A percentile compares a stretch with the other conserved stretches of the same genome.
These are phyloP conservation scores for Botia kubotai DNA, from an alignment of 2,797 vertebrate genomes.

Conservation along the genomic window DNA sequence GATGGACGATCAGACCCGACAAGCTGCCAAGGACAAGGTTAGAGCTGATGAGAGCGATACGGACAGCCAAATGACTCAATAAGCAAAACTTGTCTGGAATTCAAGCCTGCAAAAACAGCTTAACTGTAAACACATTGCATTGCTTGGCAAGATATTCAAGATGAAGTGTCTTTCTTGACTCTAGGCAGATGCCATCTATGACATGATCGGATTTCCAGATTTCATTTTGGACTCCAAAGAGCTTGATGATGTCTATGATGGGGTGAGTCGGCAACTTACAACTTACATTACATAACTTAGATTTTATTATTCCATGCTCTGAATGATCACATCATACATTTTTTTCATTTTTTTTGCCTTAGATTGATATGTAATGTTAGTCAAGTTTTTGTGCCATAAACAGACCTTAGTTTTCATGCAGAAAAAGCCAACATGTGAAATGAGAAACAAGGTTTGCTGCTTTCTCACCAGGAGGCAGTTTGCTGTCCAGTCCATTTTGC, in stretches of 20 bases:
- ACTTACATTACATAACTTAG: neutral
- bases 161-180: conserved; percentile 32
- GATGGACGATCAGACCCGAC: conserved; percentile 92
- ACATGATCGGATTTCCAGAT: conserved; percentile 98
- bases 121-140: conserved; percentile 15
- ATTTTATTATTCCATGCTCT: neutral
- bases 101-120: conserved; percentile 11
- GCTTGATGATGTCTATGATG: conserved; percentile 94
- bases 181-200: conserved; percentile 94
- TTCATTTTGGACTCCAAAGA: conserved; percentile 96
- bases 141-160: neutral
- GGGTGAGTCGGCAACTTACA: conserved; percentile 78
- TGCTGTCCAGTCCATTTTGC: too few species aligned
- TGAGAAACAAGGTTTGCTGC: too few species aligned
- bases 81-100: neutral
- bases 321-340: neutral
- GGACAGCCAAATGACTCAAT: neutral
- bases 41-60: conserved; percentile 6
- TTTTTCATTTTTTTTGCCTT: neutral
- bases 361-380: neutral
- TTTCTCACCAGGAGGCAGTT: too few species aligned
- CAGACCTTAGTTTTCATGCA: too few species aligned
- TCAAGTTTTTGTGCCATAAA: too few species aligned
- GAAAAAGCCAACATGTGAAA: too few species aligned
- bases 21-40: conserved; percentile 95